phyloP scores from a whole-genome alignment of 2,113 vertebrate genomes.

The Phaetusa simplex region DNA sequence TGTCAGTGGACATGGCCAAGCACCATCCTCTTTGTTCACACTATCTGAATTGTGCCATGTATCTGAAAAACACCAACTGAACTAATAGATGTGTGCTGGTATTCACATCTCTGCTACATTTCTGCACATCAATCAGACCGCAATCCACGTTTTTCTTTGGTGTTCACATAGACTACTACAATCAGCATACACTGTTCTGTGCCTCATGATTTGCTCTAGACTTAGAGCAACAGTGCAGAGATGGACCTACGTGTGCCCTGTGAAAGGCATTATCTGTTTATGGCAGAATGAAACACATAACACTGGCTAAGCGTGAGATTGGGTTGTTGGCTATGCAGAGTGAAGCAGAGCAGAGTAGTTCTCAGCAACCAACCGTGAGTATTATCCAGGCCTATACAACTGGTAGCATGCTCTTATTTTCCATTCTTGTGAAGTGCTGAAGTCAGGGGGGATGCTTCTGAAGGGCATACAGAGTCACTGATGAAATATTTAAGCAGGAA shows the following conservation, averaged over 20 bases:
- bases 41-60: background rate
- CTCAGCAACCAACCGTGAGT: background rate
- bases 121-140: background rate
- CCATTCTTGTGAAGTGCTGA: background rate
- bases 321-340: background rate
- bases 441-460: background rate
- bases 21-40: background rate
- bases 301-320: background rate
- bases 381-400: background rate
- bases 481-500: background rate
- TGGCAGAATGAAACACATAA: background rate
- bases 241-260: background rate
- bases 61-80: background rate
- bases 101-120: background rate
- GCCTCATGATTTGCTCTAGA: background rate
- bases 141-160: background rate
- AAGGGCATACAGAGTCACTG: background rate
- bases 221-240: background rate
- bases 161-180: accelerated
- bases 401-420: background rate
- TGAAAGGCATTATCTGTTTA: background rate
- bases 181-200: too few species aligned
- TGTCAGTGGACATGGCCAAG: background rate
- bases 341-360: background rate
- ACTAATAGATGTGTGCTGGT: background rate